Base-by-base conservation (phyloP, 1,140 invertebrate species). In the Drosophila erecta region DNA sequence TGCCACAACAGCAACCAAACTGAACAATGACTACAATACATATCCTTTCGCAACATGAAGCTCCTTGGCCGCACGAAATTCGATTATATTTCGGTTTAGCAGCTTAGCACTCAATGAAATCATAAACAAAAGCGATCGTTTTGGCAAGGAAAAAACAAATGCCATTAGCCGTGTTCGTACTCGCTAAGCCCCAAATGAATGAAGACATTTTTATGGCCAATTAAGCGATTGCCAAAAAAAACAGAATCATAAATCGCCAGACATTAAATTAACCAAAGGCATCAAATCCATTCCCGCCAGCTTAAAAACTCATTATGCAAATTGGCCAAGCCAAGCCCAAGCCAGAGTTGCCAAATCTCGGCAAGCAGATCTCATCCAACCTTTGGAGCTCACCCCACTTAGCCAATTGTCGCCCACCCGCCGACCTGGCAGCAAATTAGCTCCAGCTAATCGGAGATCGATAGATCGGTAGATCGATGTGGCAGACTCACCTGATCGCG, bases 401-500 rank as follows among this genome's bases (percentile, higher is more conserved):
- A 51, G 49, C 60, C 76, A 84, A 83, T 83, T 83, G 80, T 79
- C 81, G 78, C 83, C 83, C 77, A 77, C 77, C 66, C 66, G 50
- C 54, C 33, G 20, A 46, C 17, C 62, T 37, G 46, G 37, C 78
- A 69, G 12, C 17, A 86, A 86, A 89, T 87, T 83, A 78, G 54
- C 60, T 70, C n/a, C 61, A 53, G 55, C 56, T 60, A 78, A 78
- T 89, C 83, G 38, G 10, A 37, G 57, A 55, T 62, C 43, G 50
- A 44, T 17, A 17, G 17, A n/a, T n/a, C n/a, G n/a, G n/a, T 59
- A 49, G 12, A 81, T 67, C 69, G 24, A 22, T 38, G 37, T 43
- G 35, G 54, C 51, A 53, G 56, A 66, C 66, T 91, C 94, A 98
- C 97, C 96, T 98, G 97, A 91, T 97, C 94, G 92, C 95, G 96